phyloP scores from a whole-genome alignment of 92 coral and sea anemone genomes.

The Porites divaricata region DNA sequence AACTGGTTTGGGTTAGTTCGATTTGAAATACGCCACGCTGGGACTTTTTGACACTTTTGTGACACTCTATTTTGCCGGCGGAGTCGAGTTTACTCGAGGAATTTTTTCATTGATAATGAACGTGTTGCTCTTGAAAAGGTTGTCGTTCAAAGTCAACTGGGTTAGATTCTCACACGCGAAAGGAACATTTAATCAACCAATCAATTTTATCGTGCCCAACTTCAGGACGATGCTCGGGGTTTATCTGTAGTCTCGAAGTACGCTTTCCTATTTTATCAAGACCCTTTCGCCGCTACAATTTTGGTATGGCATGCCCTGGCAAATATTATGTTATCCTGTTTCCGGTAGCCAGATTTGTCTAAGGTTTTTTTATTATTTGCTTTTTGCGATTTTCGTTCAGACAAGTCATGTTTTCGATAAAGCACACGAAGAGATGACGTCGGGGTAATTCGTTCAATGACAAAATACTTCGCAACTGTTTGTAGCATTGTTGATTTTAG shows the following conservation, averaged over 20 bases:
- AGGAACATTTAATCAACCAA: slow-evolving; percentile 8
- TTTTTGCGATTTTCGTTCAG: not conserved
- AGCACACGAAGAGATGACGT: not conserved
- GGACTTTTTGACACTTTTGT: not conserved
- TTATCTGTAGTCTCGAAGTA: slow-evolving; percentile 25
- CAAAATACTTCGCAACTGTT: slow-evolving; percentile 5
- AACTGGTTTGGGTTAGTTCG: slow-evolving; percentile 12
- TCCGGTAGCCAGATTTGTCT: slow-evolving; percentile 37
- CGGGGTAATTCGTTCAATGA: slow-evolving; percentile 11
- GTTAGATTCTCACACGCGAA: slow-evolving; percentile 27
- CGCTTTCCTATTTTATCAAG: slow-evolving; percentile 35
- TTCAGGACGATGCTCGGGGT: slow-evolving; percentile 11
- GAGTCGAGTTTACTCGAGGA: slow-evolving; percentile 28
- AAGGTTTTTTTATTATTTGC: slow-evolving; percentile 9
- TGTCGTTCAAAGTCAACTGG: slow-evolving; percentile 3
- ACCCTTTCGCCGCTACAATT: slow-evolving; percentile 59
- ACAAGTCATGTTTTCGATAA: not conserved
- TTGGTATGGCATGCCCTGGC: slow-evolving; percentile 60
- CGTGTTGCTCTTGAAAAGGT: slow-evolving; percentile 11
- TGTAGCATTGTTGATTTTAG: not conserved
- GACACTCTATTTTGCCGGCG: not conserved
- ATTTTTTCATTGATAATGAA: slow-evolving; percentile 33
- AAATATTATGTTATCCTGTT: slow-evolving; percentile 79
- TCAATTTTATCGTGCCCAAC: slow-evolving; percentile 11
- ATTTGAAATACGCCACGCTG: slow-evolving; percentile 24